A percentile compares a stretch with the other conserved stretches of the same genome.
phyloP scores from a whole-genome alignment of 2,113 vertebrate genomes.

The Scortum barcoo region DNA sequence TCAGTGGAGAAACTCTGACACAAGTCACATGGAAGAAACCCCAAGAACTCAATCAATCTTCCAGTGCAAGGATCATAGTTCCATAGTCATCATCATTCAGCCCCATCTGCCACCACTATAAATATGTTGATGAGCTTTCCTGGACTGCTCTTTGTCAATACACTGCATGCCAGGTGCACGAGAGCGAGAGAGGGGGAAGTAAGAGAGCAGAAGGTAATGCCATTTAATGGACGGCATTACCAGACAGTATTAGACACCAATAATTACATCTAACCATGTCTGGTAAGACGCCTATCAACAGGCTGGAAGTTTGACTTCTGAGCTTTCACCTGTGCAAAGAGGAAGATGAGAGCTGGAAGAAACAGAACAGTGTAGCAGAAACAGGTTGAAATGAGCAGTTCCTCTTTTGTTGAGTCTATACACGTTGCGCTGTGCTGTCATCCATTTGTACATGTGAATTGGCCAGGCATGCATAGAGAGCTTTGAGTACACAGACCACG shows the following conservation, averaged over 20 bases:
- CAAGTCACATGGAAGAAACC: constrained; percentile 84
- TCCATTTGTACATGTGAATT: constrained; percentile 12
- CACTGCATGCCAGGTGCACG: constrained; percentile 37
- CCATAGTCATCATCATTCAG: constrained; percentile 56
- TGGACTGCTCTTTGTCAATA: constrained; percentile 55
- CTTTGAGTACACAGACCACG: constrained; percentile 28
- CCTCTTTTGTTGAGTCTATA: constrained; percentile 40
- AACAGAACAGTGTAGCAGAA: constrained; percentile 66
- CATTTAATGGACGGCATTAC: constrained; percentile 96
- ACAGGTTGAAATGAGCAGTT: constrained; percentile 67
- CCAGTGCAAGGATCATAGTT: constrained; percentile 86
- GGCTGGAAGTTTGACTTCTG: constrained; percentile 82
- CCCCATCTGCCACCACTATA: constrained; percentile 45
- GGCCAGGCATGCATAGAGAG: constrained; percentile 55
- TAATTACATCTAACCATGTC: constrained; percentile 97
- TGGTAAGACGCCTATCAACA: constrained; percentile 97
- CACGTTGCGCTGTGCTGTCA: constrained; percentile 4
- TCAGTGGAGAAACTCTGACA: constrained; percentile 83
- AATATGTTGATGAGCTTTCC: constrained; percentile 46
- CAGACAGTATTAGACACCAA: constrained; percentile 99
- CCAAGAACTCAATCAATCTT: constrained; percentile 75
- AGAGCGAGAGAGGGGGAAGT: constrained; percentile 68
- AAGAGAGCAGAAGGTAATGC: constrained; percentile 78
- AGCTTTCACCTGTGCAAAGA: constrained; percentile 72
- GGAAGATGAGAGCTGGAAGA: constrained; percentile 63